These are phyloP conservation scores for Poeciliopsis prolifica DNA, from an alignment of 2,113 vertebrate species.

Conservation along the genomic window DNA sequence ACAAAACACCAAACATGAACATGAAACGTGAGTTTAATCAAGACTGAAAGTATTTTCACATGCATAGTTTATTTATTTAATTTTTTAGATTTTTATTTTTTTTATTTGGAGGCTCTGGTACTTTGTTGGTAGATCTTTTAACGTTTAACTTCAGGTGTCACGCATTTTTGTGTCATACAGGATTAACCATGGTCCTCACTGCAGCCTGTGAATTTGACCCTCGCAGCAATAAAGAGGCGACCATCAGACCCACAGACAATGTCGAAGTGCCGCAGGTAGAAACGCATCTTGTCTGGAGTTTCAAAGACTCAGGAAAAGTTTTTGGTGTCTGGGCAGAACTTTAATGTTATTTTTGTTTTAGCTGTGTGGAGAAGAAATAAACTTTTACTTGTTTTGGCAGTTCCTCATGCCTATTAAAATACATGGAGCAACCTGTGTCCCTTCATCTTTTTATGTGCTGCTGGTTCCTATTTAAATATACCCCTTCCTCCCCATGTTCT, in stretches of 20 bases:
- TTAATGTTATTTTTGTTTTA: too few relatives aligned
- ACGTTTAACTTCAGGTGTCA: not conserved
- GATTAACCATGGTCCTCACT: conserved; percentile 94
- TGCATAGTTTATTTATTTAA: accelerated
- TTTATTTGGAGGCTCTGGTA: not conserved
- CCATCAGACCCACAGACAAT: conserved; percentile 95
- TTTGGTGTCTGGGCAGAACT: too few relatives aligned
- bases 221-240: conserved; percentile 97
- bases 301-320: too few relatives aligned
- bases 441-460: too few relatives aligned
- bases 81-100: not conserved
- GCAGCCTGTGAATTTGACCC: conserved; percentile 98
- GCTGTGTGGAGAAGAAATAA: too few relatives aligned
- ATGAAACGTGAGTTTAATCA: conserved; percentile 92
- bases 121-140: not conserved
- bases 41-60: too few relatives aligned
- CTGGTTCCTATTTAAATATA: too few relatives aligned
- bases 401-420: too few relatives aligned
- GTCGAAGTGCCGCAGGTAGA: conserved; percentile 94
- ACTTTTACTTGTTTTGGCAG: too few relatives aligned
- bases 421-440: too few relatives aligned
- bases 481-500: too few relatives aligned
- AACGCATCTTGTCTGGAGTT: not conserved
- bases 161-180: conserved; percentile 65
- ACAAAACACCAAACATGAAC: conserved; percentile 98